Base-by-base conservation (phyloP, 2,113 vertebrate species). In the Saimiri boliviensis region DNA sequence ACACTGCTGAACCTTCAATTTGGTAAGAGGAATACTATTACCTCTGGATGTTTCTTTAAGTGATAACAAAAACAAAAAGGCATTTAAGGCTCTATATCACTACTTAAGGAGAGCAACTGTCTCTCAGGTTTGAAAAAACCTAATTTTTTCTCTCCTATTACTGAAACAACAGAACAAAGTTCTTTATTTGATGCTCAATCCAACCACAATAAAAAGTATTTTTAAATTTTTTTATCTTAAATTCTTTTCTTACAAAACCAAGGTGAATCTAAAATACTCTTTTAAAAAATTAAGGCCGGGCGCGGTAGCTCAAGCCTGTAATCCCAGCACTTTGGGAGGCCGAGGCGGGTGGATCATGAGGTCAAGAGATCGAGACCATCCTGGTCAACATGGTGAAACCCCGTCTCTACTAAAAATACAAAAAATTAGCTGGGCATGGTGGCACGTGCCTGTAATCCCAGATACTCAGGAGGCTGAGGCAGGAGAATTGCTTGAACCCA, bases 11-110 rank as follows among this genome's bases (percentile, higher is more conserved):
- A 0, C 21, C 76, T 77, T 73, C 27, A 52, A 19, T 73, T 92
- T 76, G 49, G 20, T 58, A 76, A 35, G 23, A 95, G 83, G 77
- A 93, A 63, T 27, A 73, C 4, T 30, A 76, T 40, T 37, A 45
- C 42, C 54, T 97, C 54, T 70, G 73, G 27, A 52, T 89, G 35
- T 94, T 94, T 94, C 80, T 84, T 42, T 82, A 85, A 80, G 71
- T 42, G 37, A 80, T 47, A 40, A 88, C 23, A 58, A 45, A 73
- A 92, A 86, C 20, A 79, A 79, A 81, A 86, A 96, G 5, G 7
- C 47, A 92, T 45, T 27, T 76, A 68, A 86, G 35, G 54, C 2
- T 88, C 58, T 80, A 0, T 25, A 73, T 49, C 45, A 40, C 20
- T 63, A 70, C 5, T 92, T 63, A 76, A 56, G 13, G 12, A 54